These are phyloP conservation scores for Holothuria glaberrima DNA, from an alignment of 35 echinoderm and acorn worm species.

Conservation along the genomic window DNA sequence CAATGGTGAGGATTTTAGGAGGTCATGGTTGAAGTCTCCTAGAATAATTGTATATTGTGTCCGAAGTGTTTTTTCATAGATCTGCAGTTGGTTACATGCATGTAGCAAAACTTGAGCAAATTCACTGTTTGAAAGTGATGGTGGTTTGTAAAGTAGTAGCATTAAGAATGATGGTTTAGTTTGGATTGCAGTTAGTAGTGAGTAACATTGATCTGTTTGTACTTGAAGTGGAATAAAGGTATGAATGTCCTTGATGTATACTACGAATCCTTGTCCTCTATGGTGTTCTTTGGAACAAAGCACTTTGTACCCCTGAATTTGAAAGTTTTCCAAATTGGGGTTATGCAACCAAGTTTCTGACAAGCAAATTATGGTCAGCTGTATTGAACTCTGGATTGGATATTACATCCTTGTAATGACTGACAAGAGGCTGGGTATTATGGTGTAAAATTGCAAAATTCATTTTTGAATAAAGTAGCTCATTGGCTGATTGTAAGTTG, in stretches of 20 bases:
- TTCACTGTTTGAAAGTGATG: neutral
- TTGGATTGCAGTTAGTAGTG: neutral
- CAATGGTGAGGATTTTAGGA: neutral
- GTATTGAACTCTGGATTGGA: too few relatives aligned
- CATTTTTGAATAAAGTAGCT: neutral
- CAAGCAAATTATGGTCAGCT: slow-evolving; percentile 23
- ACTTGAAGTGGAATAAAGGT: neutral
- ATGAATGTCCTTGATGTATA: neutral
- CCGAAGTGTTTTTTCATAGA: neutral
- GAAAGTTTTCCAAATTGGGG: neutral
- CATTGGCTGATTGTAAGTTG: too few relatives aligned
- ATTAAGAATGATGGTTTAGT: slow-evolving; percentile 6
- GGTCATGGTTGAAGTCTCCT: slow-evolving; percentile 22
- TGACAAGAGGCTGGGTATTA: too few relatives aligned
- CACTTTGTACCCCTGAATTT: neutral
- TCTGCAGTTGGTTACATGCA: neutral
- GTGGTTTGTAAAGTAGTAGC: slow-evolving; percentile 7
- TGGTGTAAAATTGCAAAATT: too few relatives aligned
- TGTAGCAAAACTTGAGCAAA: neutral
- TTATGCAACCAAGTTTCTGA: neutral
- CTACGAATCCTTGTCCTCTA: neutral
- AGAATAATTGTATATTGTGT: neutral
- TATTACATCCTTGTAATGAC: too few relatives aligned
- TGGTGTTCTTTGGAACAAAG: neutral
- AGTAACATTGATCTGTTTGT: neutral